Evolutionary conservation across 2,113 vertebrate genomes (phyloP), one percentile per base, ranked within the genome.

Genomic region (Hepsetus odoe): DNA sequence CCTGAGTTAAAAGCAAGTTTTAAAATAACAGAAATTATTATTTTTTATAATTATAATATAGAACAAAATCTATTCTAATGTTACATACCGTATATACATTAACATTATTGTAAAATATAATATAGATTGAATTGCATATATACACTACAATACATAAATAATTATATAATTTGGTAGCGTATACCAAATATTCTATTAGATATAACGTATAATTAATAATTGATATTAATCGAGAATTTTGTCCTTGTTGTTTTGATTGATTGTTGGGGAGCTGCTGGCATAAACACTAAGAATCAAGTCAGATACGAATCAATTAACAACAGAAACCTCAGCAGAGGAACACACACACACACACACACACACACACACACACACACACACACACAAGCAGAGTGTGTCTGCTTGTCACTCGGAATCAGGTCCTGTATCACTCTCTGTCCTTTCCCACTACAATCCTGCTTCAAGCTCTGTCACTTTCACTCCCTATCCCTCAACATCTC

Each of bases 191-290:
- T n/a, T n/a, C n/a, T n/a, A n/a, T n/a, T n/a, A n/a, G n/a, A n/a
- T n/a, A n/a, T n/a, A n/a, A n/a, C n/a, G n/a, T n/a, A n/a, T n/a
- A n/a, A n/a, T n/a, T n/a, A n/a, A n/a, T n/a, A n/a, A n/a, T n/a
- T n/a, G n/a, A n/a, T n/a, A n/a, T n/a, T n/a, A n/a, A n/a, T n/a
- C n/a, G n/a, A n/a, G n/a, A n/a, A n/a, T n/a, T n/a, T n/a, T n/a
- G n/a, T n/a, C n/a, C n/a, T n/a, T n/a, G 74, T 13, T 65, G 10
- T 58, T 67, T 55, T 74, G 11, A 44, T 9, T 71, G 20, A 68
- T 72, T 42, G 68, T 69, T 56, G 66, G 28, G 66, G 26, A 22
- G 12, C 16, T 55, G 24, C 42, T 66, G 38, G 79, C 58, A 38
- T 61, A 10, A 44, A 72, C 11, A 58, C 24, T 51, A 33, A 32